Evolutionary conservation across 1,140 invertebrate species (phyloP).

Genomic region (Eurytemora carolleeae): DNA sequence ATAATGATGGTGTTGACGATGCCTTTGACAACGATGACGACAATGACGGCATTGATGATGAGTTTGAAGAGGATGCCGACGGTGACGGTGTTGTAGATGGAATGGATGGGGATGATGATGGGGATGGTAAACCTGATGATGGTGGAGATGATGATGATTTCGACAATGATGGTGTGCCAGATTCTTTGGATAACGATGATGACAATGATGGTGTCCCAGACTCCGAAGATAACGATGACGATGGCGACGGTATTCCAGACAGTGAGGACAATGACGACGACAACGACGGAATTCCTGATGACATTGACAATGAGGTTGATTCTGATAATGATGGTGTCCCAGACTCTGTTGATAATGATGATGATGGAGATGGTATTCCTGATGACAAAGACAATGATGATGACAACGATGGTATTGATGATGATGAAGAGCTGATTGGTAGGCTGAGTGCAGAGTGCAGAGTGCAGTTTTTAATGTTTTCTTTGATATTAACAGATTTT

Average conservation of each 20-base stretch:
- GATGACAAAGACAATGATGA: neutral
- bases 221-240: neutral
- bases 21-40: constrained; percentile 12
- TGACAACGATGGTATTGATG: neutral
- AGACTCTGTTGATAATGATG: neutral
- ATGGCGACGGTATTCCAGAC: neutral
- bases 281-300: constrained; percentile 14
- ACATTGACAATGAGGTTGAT: neutral
- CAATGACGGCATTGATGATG: constrained; percentile 11
- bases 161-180: constrained; percentile 2
- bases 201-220: neutral
- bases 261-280: constrained; percentile 5
- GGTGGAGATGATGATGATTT: constrained; percentile 9
- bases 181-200: constrained; percentile 4
- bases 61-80: neutral
- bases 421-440: neutral
- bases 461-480: too few relatives aligned
- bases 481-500: too few relatives aligned
- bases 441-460: too few relatives aligned
- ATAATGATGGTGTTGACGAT: constrained; percentile 12
- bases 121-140: constrained; percentile 1
- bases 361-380: constrained; percentile 2
- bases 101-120: constrained; percentile 4
- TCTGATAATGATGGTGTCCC: neutral
- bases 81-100: constrained; percentile 1